Evolutionary conservation across 2,797 vertebrate species (phyloP).

Genomic region (Sebastes aleutianus): DNA sequence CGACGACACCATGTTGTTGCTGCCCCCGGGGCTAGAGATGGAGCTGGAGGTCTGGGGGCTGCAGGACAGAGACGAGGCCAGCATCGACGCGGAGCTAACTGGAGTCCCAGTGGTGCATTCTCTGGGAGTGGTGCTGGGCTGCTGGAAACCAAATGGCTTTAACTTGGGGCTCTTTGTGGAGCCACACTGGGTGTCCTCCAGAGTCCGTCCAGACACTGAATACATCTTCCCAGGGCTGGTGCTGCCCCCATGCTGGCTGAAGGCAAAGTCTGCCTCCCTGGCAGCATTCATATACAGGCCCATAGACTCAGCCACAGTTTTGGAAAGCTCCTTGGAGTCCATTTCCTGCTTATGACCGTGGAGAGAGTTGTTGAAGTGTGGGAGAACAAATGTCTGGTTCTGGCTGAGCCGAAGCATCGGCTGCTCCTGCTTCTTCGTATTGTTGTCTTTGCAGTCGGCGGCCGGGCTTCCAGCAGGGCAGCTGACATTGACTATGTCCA

Average conservation of each 20-base stretch:
- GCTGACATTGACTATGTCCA: conserved; percentile 91
- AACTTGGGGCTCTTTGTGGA: conserved; percentile 77
- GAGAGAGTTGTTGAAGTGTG: conserved; percentile 84
- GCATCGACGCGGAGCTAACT: conserved; percentile 82
- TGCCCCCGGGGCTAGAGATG: conserved; percentile 90
- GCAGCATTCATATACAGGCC: conserved; percentile 98
- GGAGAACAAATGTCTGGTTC: conserved; percentile 83
- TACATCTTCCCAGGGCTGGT: conserved; percentile 89
- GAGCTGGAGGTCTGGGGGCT: conserved; percentile 90
- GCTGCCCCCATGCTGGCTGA: conserved; percentile 86
- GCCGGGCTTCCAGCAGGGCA: conserved; percentile 79
- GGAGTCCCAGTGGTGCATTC: conserved; percentile 83
- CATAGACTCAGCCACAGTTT: conserved; percentile 98
- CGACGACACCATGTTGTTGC: conserved; percentile 93
- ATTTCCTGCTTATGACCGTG: conserved; percentile 89
- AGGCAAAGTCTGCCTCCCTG: conserved; percentile 92
- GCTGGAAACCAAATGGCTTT: conserved; percentile 84
- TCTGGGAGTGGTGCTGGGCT: conserved; percentile 81
- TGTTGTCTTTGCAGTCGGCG: conserved; percentile 78
- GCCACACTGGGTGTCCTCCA: conserved; percentile 81
- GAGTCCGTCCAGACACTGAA: conserved; percentile 85
- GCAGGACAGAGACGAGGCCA: conserved; percentile 85
- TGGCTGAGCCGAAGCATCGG: conserved; percentile 87
- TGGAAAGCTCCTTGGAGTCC: conserved; percentile 97
- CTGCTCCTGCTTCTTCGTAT: conserved; percentile 88